Evolutionary conservation across 2,888 invertebrate genomes (phyloP), one percentile per base, ranked within the genome.

Genomic region (Mellilla xanthometata): DNA sequence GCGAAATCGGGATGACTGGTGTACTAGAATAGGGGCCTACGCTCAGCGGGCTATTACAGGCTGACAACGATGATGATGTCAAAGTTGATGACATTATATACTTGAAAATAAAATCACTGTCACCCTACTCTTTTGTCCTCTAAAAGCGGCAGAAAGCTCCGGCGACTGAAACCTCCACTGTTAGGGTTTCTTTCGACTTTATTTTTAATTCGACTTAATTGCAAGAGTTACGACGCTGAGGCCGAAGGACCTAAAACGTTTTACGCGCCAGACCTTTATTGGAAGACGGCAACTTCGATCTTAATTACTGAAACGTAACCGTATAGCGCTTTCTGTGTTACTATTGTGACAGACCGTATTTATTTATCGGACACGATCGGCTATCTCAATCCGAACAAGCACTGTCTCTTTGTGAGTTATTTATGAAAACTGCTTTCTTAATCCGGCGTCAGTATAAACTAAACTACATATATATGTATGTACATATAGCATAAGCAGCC

Each of bases 161-260:
- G 48, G 50, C 49, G 48, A 54, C 52, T 50, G 36, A 32, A 54
- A 43, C 35, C 40, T 49, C 28, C 47, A 42, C 34, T 49, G 50
- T 49, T 56, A 56, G 51, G 62, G 65, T 74, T 80, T 70, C 75
- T 76, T 80, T 76, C 55, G 69, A 75, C 72, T 80, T 86, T 84
- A 85, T 84, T 87, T 84, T 85, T 84, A 82, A 83, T 85, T 84
- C 76, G 74, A 75, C 80, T 84, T 85, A 84, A 86, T 87, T 86
- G 82, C 79, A 51, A 78, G 76, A 85, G 80, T 86, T 81, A 86
- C 84, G 84, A 78, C 70, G 65, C 67, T 70, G 68, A 54, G 68
- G 61, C 69, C 67, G 65, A 63, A 70, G 72, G 66, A 68, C 71
- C 68, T 59, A 64, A 64, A 63, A 71, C 74, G 68, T 76, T 79